Percentiles rank a stretch among this genome's conserved stretches.
These are phyloP conservation scores for Bombus superbus DNA, from an alignment of 1,140 invertebrate genomes.

Conservation along the genomic window DNA sequence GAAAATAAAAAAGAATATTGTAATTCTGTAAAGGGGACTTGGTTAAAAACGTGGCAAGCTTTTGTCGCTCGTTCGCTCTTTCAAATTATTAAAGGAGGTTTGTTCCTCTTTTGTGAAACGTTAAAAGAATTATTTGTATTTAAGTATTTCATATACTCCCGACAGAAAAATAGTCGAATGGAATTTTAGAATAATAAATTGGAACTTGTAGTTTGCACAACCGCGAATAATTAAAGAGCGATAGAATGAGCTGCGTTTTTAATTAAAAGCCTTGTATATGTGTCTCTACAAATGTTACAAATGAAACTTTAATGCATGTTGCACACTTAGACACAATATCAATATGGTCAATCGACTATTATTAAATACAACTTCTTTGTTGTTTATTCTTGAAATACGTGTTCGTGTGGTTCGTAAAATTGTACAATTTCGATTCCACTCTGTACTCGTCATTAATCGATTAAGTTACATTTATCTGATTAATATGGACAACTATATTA, in stretches of 20 bases:
- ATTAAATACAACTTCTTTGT: constrained; percentile 33
- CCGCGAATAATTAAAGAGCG: not conserved
- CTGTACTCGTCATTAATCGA: not conserved
- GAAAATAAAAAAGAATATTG: not conserved
- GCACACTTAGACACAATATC: constrained; percentile 37
- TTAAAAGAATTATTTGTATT: too few relatives aligned
- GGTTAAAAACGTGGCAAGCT: constrained; percentile 3
- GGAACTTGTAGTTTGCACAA: not conserved
- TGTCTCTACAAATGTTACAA: constrained; percentile 29
- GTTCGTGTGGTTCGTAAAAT: constrained; percentile 15
- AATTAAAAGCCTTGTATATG: constrained; percentile 40
- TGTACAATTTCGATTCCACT: constrained; percentile 24
- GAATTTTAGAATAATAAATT: not conserved
- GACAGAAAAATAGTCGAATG: not conserved
- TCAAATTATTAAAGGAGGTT: not conserved
- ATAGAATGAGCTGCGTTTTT: constrained; percentile 15
- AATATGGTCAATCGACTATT: constrained; percentile 28
- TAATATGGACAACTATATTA: not conserved
- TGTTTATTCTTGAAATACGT: constrained; percentile 28
- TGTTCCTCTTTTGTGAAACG: not conserved
- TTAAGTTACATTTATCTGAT: not conserved
- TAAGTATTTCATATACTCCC: not conserved
- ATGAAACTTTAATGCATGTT: constrained; percentile 51
- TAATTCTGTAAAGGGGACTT: not conserved
- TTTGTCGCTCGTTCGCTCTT: not conserved